These are phyloP conservation scores for Lepilemur ruficaudatus DNA, from an alignment of 2,797 vertebrate species.

Conservation along the genomic window DNA sequence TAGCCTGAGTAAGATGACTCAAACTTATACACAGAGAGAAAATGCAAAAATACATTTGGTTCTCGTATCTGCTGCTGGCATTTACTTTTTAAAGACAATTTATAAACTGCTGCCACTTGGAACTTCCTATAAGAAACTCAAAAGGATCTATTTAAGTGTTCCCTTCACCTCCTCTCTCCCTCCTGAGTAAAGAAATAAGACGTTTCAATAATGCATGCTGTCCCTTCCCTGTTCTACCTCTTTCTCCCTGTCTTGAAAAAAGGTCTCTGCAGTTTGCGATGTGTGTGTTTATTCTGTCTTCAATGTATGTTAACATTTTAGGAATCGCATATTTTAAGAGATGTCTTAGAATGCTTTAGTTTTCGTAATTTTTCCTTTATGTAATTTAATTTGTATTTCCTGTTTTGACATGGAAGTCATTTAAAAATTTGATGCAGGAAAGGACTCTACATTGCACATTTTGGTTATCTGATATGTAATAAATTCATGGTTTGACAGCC, in stretches of 20 bases:
- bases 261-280: background rate
- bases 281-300: background rate
- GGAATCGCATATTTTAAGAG: background rate
- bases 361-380: background rate
- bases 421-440: constrained; percentile 20
- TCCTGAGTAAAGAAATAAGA: background rate
- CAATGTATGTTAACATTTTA: background rate
- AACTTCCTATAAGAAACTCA: constrained; percentile 57
- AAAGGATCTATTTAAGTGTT: background rate
- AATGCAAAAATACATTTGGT: background rate
- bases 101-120: constrained; percentile 32
- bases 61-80: background rate
- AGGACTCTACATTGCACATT: background rate
- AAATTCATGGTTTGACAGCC: background rate
- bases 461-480: constrained; percentile 6
- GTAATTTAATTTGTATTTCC: constrained; percentile 35
- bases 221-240: background rate
- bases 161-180: background rate
- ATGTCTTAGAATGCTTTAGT: background rate
- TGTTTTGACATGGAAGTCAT: constrained; percentile 35
- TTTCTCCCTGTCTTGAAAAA: background rate
- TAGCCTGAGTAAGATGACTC: background rate
- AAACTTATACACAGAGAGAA: background rate
- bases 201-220: no score
- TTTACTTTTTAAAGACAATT: constrained; percentile 6